These are phyloP conservation scores for Diuraphis noxia DNA, from an alignment of 1,140 invertebrate species.

Conservation along the genomic window DNA sequence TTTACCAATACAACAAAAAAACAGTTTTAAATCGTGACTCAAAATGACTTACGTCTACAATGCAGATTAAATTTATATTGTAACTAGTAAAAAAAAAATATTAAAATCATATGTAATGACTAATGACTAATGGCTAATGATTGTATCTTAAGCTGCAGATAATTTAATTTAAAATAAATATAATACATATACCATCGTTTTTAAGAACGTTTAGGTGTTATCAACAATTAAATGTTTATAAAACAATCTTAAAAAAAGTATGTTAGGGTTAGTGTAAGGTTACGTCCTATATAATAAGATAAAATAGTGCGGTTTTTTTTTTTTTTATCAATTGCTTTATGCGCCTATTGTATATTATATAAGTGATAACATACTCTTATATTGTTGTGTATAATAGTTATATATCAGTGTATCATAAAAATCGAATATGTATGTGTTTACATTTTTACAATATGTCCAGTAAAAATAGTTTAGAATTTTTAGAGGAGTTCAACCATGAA, in stretches of 20 bases:
- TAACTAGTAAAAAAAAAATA: background rate
- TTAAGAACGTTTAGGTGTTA: background rate
- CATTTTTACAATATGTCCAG: background rate
- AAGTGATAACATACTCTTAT: no score
- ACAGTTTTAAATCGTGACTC: background rate
- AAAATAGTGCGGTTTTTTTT: background rate
- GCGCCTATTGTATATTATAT: background rate
- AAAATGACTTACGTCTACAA: background rate
- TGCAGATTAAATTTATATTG: background rate
- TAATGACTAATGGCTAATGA: no score
- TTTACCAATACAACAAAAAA: background rate
- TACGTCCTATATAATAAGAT: no score
- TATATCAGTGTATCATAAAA: background rate
- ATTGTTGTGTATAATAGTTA: background rate
- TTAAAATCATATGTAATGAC: background rate
- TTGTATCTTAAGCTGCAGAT: background rate
- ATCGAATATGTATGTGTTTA: background rate
- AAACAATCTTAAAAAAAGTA: no score
- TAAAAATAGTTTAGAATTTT: background rate
- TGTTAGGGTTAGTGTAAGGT: no score
- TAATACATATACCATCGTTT: background rate
- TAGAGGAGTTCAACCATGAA: background rate
- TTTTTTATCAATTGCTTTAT: background rate
- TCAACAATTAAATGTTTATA: no score
- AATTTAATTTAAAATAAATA: background rate